Evolutionary conservation across 1,140 invertebrate genomes (phyloP).

Genomic region (Sitophilus oryzae): DNA sequence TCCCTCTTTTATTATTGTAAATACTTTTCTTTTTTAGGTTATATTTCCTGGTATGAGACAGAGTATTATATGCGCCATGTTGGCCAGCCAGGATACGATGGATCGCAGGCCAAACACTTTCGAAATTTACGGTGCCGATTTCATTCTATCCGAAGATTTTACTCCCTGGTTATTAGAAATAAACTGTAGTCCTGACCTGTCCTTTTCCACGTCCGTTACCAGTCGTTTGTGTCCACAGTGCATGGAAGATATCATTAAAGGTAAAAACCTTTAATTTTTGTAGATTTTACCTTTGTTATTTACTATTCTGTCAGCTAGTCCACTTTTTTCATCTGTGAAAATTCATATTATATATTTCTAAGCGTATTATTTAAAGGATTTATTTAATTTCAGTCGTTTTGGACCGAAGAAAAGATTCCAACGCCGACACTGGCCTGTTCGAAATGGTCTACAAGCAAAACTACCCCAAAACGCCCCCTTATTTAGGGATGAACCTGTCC

Average conservation of each 20-base stretch:
- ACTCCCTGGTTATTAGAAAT: constrained; percentile 92
- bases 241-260: constrained; percentile 88
- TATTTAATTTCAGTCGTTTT: constrained; percentile 67
- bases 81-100: constrained; percentile 81
- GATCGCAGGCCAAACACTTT: constrained; percentile 83
- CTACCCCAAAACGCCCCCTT: constrained; percentile 70
- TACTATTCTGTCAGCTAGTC: too few relatives aligned
- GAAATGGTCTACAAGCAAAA: constrained; percentile 75
- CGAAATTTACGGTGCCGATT: constrained; percentile 90
- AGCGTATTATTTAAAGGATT: too few relatives aligned
- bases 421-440: constrained; percentile 79
- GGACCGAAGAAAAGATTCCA: constrained; percentile 70
- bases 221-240: constrained; percentile 78
- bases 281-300: too few relatives aligned
- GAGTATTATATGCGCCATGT: constrained; percentile 76
- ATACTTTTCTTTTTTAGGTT: constrained; percentile 1
- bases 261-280: constrained; percentile 50
- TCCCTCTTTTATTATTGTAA: background rate
- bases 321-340: too few relatives aligned
- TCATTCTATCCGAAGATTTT: constrained; percentile 85
- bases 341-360: too few relatives aligned
- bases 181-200: constrained; percentile 88
- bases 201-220: constrained; percentile 82
- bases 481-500: constrained; percentile 71
- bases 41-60: constrained; percentile 68